Conservation (phyloP, 2,797 vertebrate genomes). For the Onychomys leucogaster region DNA sequence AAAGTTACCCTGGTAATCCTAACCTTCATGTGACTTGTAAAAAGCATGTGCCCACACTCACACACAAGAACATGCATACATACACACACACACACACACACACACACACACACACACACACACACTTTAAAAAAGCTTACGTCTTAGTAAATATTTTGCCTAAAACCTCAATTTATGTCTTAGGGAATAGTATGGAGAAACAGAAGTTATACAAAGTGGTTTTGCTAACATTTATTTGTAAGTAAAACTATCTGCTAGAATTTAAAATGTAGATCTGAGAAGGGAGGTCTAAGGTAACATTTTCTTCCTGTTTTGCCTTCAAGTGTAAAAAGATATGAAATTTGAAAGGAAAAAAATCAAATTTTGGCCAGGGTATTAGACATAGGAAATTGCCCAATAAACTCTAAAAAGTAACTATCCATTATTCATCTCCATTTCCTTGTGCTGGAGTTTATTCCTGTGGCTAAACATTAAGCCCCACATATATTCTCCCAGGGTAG, state of each 20-base stretch:
- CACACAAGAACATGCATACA: neutral
- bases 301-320: slow-evolving; percentile 35
- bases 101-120: neutral
- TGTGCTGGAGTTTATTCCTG: neutral
- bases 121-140: neutral
- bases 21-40: neutral
- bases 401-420: neutral
- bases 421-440: slow-evolving; percentile 2
- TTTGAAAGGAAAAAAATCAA: slow-evolving; percentile 31
- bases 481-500: neutral
- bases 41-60: neutral
- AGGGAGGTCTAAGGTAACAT: neutral
- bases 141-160: slow-evolving; percentile 40
- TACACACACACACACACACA: neutral
- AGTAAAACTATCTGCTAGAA: slow-evolving; percentile 36
- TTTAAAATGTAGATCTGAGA: slow-evolving; percentile 35
- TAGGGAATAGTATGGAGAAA: neutral
- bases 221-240: slow-evolving; percentile 6
- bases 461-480: neutral
- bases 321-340: neutral
- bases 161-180: slow-evolving; percentile 21
- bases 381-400: slow-evolving; percentile 51
- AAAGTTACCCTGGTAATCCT: neutral
- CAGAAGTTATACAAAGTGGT: slow-evolving; percentile 21
- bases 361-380: neutral